Conservation (phyloP, 2,113 vertebrate genomes). For the Hystrix brachyura region DNA sequence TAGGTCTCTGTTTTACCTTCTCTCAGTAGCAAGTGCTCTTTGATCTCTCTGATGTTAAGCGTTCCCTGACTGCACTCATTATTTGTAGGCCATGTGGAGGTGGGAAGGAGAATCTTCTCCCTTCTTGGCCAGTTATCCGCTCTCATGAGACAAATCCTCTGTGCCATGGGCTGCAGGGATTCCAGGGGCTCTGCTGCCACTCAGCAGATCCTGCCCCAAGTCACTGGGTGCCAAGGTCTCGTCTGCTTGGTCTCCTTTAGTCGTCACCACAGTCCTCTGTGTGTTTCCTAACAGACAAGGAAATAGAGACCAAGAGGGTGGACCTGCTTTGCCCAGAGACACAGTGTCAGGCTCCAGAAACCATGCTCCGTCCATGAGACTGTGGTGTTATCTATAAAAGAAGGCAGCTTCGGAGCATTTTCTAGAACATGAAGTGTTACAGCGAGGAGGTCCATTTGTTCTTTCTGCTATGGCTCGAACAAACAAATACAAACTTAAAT, state of each 20-base stretch:
- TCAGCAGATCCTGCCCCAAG: neutral
- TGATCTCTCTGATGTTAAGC: neutral
- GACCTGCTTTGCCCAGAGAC: neutral
- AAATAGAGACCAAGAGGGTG: neutral
- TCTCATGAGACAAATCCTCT: neutral
- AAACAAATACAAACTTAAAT: neutral
- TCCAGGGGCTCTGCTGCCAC: neutral
- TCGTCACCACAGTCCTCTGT: neutral
- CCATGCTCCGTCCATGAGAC: neutral
- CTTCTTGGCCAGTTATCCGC: neutral
- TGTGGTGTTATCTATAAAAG: neutral
- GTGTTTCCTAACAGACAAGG: neutral
- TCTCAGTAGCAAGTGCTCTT: neutral
- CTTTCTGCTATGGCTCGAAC: neutral
- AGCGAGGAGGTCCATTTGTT: neutral
- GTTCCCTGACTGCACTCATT: neutral
- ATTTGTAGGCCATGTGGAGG: neutral
- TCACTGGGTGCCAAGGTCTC: neutral
- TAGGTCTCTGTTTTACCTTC: neutral
- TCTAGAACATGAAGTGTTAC: constrained; percentile 28
- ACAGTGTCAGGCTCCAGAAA: neutral
- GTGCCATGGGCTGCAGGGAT: fast-evolving
- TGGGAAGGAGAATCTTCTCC: neutral
- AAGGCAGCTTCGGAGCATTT: neutral
- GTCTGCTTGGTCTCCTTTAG: neutral